phyloP scores from a whole-genome alignment of 1,140 invertebrate genomes.

The Drosophila takahashii region DNA sequence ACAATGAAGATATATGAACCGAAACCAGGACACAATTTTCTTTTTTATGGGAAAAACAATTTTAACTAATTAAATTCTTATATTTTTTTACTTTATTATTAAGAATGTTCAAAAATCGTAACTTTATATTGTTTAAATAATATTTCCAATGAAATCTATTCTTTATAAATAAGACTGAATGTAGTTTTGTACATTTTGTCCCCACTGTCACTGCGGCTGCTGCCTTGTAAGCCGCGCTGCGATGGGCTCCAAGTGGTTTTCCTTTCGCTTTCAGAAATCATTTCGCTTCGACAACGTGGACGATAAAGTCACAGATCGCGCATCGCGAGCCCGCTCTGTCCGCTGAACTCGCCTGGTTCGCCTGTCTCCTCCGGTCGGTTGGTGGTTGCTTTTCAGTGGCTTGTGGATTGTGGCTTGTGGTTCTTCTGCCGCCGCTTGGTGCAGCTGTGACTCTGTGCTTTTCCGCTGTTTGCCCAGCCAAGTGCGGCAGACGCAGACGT shows the following conservation, averaged over 20 bases:
- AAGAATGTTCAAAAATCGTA: no score
- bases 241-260: constrained; percentile 83
- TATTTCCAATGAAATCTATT: no score
- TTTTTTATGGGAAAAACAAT: no score
- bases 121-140: no score
- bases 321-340: constrained; percentile 64
- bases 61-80: no score
- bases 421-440: constrained; percentile 38
- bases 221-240: constrained; percentile 36
- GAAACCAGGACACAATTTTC: no score
- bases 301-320: constrained; percentile 84
- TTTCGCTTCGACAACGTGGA: constrained; percentile 84
- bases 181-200: not conserved
- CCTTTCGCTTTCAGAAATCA: constrained; percentile 84
- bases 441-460: constrained; percentile 61
- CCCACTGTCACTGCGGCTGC: constrained; percentile 26
- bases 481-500: constrained; percentile 61
- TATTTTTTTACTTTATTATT: no score
- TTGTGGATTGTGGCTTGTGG: constrained; percentile 26
- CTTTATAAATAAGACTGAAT: not conserved
- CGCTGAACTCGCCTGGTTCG: constrained; percentile 54
- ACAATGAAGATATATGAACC: no score
- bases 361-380: constrained; percentile 71
- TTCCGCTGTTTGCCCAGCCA: constrained; percentile 66
- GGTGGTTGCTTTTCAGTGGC: constrained; percentile 40